phyloP scores from a whole-genome alignment of 2,888 invertebrate genomes.

The Synergus umbraculus region DNA sequence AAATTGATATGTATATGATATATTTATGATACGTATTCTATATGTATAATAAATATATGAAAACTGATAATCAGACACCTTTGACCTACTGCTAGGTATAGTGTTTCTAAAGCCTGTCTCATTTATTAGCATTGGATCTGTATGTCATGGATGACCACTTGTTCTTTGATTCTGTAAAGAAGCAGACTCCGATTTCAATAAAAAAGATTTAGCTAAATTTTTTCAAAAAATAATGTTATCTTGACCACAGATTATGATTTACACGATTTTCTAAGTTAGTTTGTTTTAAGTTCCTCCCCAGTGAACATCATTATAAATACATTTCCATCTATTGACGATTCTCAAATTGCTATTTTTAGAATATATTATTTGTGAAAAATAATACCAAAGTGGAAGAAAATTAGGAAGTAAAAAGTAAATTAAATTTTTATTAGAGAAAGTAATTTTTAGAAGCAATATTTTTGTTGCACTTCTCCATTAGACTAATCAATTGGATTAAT shows the following conservation, averaged over 20 bases:
- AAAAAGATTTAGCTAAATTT: conserved; percentile 2
- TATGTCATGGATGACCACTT: conserved; percentile 37
- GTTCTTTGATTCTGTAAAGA: conserved; percentile 7
- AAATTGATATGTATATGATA: too few relatives aligned
- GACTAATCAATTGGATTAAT: not conserved
- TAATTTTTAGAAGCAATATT: not conserved
- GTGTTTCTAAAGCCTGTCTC: conserved; percentile 27
- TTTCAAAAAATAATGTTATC: not conserved
- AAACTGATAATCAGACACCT: conserved; percentile 14
- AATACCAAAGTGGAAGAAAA: not conserved
- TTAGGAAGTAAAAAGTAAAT: not conserved
- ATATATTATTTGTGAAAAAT: not conserved
- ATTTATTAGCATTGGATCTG: conserved; percentile 27
- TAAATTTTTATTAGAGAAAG: not conserved
- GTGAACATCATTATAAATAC: not conserved
- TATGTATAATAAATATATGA: not conserved
- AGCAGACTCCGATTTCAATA: conserved; percentile 6
- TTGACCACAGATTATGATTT: not conserved
- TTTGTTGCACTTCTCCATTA: not conserved
- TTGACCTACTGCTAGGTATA: not conserved
- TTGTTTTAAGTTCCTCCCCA: not conserved
- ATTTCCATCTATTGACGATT: not conserved
- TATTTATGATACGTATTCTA: not conserved
- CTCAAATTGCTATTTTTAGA: not conserved
- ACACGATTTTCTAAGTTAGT: not conserved